Evolutionary conservation across 2,113 vertebrate genomes (phyloP).

Genomic region (Clarias gariepinus): DNA sequence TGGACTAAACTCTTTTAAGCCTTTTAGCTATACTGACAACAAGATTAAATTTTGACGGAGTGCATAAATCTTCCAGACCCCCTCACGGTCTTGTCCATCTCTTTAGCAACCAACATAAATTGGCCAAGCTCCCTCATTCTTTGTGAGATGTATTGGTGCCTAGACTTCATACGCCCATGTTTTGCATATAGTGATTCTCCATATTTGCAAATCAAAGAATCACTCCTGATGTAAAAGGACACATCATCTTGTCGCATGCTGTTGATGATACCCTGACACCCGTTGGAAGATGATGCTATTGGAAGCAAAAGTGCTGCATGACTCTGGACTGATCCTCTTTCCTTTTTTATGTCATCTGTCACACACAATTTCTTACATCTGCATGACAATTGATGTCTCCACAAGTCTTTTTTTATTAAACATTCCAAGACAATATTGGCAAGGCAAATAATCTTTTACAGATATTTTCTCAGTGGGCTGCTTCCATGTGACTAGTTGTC

Average conservation of each 20-base stretch:
- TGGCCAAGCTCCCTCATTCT: slow-evolving; percentile 11
- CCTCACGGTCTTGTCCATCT: not conserved
- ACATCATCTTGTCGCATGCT: slow-evolving; percentile 40
- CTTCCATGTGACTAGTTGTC: slow-evolving; percentile 39
- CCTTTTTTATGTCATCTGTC: not conserved
- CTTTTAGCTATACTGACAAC: not conserved
- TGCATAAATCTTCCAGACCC: slow-evolving; percentile 22
- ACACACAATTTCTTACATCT: not conserved
- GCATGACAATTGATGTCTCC: slow-evolving; percentile 34
- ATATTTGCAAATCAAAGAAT: slow-evolving; percentile 24
- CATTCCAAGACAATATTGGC: slow-evolving; percentile 22
- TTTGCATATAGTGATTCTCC: not conserved
- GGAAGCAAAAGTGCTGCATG: slow-evolving; percentile 21
- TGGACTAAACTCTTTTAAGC: not conserved
- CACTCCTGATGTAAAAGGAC: not conserved
- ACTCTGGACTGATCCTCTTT: slow-evolving; percentile 28
- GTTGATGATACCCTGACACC: not conserved
- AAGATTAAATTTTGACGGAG: not conserved
- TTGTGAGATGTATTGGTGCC: slow-evolving; percentile 21
- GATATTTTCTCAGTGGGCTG: not conserved
- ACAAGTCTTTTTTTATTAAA: not conserved
- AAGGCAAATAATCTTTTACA: slow-evolving; percentile 36
- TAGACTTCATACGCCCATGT: not conserved
- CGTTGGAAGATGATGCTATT: not conserved
- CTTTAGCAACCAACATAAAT: too few species aligned